Conservation (phyloP, 1,140 invertebrate species). For the Globodera rostochiensis region DNA sequence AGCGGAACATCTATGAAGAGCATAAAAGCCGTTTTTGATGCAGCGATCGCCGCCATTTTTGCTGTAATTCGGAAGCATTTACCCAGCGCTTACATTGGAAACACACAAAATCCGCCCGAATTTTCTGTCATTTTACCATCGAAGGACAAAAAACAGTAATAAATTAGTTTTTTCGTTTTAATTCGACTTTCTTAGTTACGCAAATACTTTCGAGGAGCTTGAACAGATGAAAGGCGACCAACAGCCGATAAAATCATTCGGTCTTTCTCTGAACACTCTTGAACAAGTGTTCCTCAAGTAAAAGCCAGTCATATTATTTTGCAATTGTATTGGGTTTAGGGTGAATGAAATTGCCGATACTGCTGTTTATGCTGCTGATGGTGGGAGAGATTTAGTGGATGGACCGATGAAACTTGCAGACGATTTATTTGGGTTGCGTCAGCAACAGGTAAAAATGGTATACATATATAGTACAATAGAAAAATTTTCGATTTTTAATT, state of each 20-base stretch:
- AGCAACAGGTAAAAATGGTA: background rate
- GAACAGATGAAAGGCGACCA: constrained; percentile 30
- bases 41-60: constrained; percentile 25
- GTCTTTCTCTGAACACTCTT: constrained; percentile 53
- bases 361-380: background rate
- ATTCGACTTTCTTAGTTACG: constrained; percentile 26
- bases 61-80: constrained; percentile 42
- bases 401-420: constrained; percentile 8
- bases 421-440: constrained; percentile 14
- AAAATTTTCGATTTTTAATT: no score
- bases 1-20: background rate
- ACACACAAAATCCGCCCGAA: constrained; percentile 25
- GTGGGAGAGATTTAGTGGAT: constrained; percentile 22
- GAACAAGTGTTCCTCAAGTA: constrained; percentile 53
- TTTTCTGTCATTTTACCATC: constrained; percentile 48
- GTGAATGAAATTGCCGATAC: constrained; percentile 52
- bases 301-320: background rate
- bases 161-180: background rate
- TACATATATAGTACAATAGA: no score
- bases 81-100: constrained; percentile 41
- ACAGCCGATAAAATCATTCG: constrained; percentile 47
- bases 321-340: constrained; percentile 19
- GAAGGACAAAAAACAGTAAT: constrained; percentile 45
- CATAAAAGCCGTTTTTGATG: background rate
- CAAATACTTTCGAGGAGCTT: constrained; percentile 50